A percentile compares a stretch with the other conserved stretches of the same genome.
These are phyloP conservation scores for Dendronephthya gigantea DNA, from an alignment of 64 coral and sea anemone species.

Conservation along the genomic window DNA sequence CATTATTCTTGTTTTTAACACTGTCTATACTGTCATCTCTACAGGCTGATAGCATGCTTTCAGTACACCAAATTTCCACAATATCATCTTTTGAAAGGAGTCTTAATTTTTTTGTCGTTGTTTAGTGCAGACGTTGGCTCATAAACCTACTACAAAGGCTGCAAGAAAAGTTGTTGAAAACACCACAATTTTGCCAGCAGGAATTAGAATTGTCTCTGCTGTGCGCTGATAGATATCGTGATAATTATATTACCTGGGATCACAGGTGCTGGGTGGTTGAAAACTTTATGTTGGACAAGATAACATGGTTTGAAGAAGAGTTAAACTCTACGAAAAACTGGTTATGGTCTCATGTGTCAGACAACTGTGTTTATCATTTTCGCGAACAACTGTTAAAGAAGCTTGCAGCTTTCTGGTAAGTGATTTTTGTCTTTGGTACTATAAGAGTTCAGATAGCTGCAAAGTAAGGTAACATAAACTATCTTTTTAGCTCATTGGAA, in stretches of 20 bases:
- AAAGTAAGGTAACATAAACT: not conserved
- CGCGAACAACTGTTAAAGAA: not conserved
- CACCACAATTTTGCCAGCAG: not conserved
- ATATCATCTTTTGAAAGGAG: no score
- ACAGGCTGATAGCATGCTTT: no score
- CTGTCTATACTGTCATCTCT: no score
- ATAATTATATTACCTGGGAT: not conserved
- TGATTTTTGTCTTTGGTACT: no score
- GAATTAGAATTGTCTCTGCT: not conserved
- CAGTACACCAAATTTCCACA: no score
- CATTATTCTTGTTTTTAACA: no score
- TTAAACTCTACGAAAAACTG: not conserved
- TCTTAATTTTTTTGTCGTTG: not conserved
- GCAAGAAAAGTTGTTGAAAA: not conserved
- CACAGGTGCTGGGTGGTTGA: not conserved
- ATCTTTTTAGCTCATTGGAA: not conserved
- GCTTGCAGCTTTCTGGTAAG: not conserved
- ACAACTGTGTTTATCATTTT: not conserved
- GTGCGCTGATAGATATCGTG: not conserved
- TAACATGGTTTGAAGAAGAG: not conserved
- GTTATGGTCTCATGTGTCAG: not conserved
- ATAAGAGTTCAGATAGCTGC: no score
- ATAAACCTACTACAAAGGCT: not conserved
- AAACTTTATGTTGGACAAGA: not conserved
- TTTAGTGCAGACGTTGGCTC: not conserved